Conservation (phyloP, 2,888 invertebrate species). For the Vesta saturnalis region DNA sequence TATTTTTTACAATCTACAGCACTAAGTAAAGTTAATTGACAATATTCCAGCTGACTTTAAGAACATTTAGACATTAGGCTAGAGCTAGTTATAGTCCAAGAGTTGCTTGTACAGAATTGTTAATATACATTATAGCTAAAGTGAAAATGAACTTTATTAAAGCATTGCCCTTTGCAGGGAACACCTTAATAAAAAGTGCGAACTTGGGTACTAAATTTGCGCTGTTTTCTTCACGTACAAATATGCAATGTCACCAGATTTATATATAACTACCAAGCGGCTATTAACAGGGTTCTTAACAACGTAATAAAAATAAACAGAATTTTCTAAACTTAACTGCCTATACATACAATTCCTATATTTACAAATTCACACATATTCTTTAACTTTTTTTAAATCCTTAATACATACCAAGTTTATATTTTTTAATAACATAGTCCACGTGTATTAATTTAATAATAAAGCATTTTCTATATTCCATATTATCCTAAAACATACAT, state of each 20-base stretch:
- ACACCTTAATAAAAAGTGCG: background rate
- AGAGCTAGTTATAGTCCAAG: conserved; percentile 38
- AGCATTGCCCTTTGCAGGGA: background rate
- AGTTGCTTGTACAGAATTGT: conserved; percentile 34
- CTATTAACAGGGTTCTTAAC: conserved; percentile 38
- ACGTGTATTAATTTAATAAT: conserved; percentile 48
- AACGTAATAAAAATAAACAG: conserved; percentile 42
- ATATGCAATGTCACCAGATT: conserved; percentile 33
- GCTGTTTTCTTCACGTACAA: conserved; percentile 21
- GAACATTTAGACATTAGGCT: conserved; percentile 37
- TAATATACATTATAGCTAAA: conserved; percentile 24
- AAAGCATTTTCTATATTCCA: conserved; percentile 30
- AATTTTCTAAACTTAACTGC: conserved; percentile 49
- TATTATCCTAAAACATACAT: conserved; percentile 43
- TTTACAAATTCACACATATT: conserved; percentile 54
- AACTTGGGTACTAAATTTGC: conserved; percentile 20
- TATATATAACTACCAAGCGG: conserved; percentile 35
- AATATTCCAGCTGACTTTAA: conserved; percentile 36
- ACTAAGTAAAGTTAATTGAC: conserved; percentile 39
- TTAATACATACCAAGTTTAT: conserved; percentile 17
- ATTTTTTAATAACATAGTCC: conserved; percentile 40
- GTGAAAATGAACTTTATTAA: conserved; percentile 11
- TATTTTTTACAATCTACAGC: conserved; percentile 29
- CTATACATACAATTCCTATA: conserved; percentile 51
- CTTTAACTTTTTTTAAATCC: conserved; percentile 30